These are phyloP conservation scores for Brachionus asplanchnoidis DNA, from an alignment of 1,140 invertebrate species.

Conservation along the genomic window DNA sequence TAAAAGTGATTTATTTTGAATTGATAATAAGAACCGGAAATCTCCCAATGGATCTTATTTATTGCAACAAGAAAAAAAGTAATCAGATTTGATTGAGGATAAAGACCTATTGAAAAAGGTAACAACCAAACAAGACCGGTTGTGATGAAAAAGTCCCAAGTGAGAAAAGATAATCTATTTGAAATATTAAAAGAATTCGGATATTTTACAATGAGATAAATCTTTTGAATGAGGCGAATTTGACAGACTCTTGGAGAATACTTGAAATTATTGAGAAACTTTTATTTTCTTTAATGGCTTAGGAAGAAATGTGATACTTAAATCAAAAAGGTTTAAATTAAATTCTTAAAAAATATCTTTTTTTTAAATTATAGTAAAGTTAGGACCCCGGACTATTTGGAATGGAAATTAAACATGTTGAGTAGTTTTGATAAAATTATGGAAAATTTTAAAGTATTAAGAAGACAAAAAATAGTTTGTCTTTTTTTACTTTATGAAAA, in stretches of 20 bases:
- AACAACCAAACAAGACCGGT: not conserved
- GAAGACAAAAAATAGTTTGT: no score
- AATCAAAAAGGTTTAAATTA: no score
- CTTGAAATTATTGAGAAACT: not conserved
- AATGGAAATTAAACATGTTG: no score
- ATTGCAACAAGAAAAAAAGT: not conserved
- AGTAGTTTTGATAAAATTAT: no score
- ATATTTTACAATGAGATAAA: not conserved
- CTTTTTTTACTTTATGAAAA: no score
- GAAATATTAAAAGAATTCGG: not conserved
- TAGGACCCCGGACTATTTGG: no score
- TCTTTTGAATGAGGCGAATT: not conserved
- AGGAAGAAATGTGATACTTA: not conserved
- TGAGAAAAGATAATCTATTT: not conserved
- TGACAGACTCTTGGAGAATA: not conserved
- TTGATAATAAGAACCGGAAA: not conserved
- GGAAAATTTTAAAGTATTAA: no score
- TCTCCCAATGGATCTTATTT: not conserved
- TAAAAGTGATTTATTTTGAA: not conserved
- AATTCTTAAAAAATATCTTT: no score
- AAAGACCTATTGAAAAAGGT: not conserved
- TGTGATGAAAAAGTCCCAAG: not conserved
- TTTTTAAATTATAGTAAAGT: no score
- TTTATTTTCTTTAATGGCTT: not conserved
- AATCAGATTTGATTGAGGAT: not conserved